Conservation (phyloP, 2,797 vertebrate species). For the Enteromius afrohamiltoni region DNA sequence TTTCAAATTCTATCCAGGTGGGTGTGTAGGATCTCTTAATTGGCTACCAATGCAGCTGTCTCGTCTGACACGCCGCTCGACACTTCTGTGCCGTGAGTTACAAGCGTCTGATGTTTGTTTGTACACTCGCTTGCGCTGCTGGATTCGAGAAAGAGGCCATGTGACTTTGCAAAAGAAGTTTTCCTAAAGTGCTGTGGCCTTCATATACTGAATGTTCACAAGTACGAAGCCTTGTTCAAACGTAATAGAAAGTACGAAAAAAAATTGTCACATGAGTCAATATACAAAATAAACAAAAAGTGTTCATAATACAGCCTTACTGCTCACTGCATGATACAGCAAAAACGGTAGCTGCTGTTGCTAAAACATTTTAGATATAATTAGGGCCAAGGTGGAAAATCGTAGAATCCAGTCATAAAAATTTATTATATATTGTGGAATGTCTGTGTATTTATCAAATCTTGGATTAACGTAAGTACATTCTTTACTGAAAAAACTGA, state of each 20-base stretch:
- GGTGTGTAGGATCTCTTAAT: slow-evolving; percentile 63
- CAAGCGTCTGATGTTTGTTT: slow-evolving; percentile 50
- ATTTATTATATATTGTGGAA: too few species aligned
- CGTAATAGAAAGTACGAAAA: not conserved
- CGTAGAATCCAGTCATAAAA: too few species aligned
- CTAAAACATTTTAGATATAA: not conserved
- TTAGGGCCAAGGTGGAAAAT: too few species aligned
- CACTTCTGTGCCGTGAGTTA: slow-evolving; percentile 45
- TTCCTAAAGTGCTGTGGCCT: not conserved
- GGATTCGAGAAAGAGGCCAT: slow-evolving; percentile 29
- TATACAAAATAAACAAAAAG: not conserved
- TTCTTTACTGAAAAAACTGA: too few species aligned
- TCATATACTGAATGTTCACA: not conserved
- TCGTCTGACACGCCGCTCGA: slow-evolving; percentile 51
- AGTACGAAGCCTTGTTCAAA: not conserved
- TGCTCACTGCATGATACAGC: not conserved
- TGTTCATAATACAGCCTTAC: not conserved
- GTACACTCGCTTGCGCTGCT: slow-evolving; percentile 19
- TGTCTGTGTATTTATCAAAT: too few species aligned
- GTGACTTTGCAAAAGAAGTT: slow-evolving; percentile 34
- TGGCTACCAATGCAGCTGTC: slow-evolving; percentile 63
- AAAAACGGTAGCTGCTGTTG: not conserved
- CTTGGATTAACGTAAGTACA: too few species aligned
- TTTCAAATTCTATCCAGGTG: slow-evolving; percentile 62
- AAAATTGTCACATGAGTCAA: not conserved